Conservation (phyloP, 2,113 vertebrate species). For the Lethenteron reissneri region DNA sequence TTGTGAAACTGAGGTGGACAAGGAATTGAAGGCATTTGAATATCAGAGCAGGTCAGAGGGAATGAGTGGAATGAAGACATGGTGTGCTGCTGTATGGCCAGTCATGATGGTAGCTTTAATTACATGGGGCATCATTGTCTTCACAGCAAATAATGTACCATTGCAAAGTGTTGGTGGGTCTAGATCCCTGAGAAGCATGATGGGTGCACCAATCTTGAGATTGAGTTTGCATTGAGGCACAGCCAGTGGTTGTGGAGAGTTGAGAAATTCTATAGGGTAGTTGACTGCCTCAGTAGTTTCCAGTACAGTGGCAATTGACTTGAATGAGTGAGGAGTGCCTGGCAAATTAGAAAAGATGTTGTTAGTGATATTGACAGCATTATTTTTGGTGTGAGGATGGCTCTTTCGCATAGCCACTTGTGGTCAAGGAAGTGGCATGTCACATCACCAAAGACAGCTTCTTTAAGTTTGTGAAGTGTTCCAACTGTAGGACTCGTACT, state of each 20-base stretch:
- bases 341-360: background rate
- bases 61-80: slow-evolving; percentile 4
- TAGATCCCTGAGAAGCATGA: background rate
- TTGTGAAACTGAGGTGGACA: background rate
- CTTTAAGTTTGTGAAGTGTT: background rate
- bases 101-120: slow-evolving; percentile 1
- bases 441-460: background rate
- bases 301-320: background rate
- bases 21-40: background rate
- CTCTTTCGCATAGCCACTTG: background rate
- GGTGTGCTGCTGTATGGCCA: background rate
- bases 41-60: background rate
- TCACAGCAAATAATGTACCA: background rate
- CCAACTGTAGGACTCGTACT: too few relatives aligned
- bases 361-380: slow-evolving; percentile 1
- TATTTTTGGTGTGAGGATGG: slow-evolving; percentile 1
- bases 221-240: background rate
- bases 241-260: background rate
- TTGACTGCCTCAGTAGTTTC: background rate
- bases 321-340: background rate
- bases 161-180: background rate
- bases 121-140: background rate
- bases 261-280: background rate
- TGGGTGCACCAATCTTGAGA: slow-evolving; percentile 1
- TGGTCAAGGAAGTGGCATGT: background rate